phyloP scores from a whole-genome alignment of 2,888 invertebrate species.

The Chrysotoxum bicinctum region DNA sequence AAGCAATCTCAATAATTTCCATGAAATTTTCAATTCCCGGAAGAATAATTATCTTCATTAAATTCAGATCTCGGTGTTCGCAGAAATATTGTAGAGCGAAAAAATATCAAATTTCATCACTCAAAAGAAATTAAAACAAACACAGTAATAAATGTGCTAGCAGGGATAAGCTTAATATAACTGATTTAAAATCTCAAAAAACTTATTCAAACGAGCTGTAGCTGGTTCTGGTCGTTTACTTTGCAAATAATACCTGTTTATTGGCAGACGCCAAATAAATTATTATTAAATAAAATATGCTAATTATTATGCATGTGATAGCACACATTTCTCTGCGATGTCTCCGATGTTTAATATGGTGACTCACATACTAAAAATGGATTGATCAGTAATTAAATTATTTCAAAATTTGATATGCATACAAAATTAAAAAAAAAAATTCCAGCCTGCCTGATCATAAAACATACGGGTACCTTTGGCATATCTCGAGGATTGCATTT shows the following conservation, averaged over 20 bases:
- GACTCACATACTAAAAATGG: not conserved
- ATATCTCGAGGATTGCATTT: no score
- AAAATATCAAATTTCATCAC: not conserved
- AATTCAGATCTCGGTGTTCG: not conserved
- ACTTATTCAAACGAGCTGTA: conserved; percentile 13
- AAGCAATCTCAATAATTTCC: no score
- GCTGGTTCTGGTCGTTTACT: conserved; percentile 35
- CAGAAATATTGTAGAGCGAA: not conserved
- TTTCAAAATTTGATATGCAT: not conserved
- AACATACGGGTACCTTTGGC: no score
- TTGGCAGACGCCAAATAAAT: conserved; percentile 53
- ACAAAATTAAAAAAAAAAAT: no score
- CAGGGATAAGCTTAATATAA: conserved; percentile 13
- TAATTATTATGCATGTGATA: conserved; percentile 41
- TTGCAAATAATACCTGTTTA: conserved; percentile 24
- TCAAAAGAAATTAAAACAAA: not conserved
- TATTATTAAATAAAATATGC: conserved; percentile 47
- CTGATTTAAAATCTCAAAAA: not conserved
- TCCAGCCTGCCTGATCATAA: no score
- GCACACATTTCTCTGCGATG: not conserved
- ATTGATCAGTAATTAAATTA: not conserved
- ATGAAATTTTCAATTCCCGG: no score
- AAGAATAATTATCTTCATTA: no score
- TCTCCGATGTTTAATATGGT: not conserved
- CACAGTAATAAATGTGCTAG: not conserved